phyloP scores from a whole-genome alignment of 2,888 invertebrate genomes.

The Brassicogethes aeneus region DNA sequence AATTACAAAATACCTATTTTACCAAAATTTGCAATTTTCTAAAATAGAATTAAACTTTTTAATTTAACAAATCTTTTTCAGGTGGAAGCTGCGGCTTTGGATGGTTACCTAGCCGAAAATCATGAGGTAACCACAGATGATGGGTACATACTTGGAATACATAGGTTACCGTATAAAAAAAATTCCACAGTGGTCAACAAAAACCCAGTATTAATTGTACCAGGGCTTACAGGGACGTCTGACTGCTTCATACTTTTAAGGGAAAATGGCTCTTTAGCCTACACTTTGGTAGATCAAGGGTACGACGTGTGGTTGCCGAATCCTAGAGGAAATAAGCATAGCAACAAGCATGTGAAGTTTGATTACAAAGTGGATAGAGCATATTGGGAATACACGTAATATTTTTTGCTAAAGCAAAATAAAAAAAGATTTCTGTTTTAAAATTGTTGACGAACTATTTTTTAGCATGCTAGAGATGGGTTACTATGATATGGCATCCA shows the following conservation, averaged over 20 bases:
- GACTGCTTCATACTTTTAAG: slow-evolving; percentile 1
- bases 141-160: not conserved
- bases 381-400: not conserved
- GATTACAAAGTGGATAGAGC: not conserved
- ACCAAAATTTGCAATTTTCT: no score
- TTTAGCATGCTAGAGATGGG: not conserved
- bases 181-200: not conserved
- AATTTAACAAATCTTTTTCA: no score
- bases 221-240: not conserved
- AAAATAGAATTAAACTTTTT: no score
- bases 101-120: slow-evolving; percentile 2
- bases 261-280: not conserved
- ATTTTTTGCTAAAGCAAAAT: not conserved
- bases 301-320: slow-evolving; percentile 6
- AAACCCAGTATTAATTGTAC: slow-evolving; percentile 1
- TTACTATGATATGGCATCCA: slow-evolving; percentile 4
- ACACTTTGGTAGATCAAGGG: slow-evolving; percentile 2
- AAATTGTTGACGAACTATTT: no score
- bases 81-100: no score
- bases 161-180: slow-evolving; percentile 3
- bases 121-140: slow-evolving; percentile 5
- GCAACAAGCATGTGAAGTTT: not conserved
- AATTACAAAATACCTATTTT: no score
- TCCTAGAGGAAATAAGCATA: not conserved
- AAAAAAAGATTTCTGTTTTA: no score